Evolutionary conservation across 2,888 invertebrate species (phyloP).

Genomic region (Pyrochroa serraticornis): DNA sequence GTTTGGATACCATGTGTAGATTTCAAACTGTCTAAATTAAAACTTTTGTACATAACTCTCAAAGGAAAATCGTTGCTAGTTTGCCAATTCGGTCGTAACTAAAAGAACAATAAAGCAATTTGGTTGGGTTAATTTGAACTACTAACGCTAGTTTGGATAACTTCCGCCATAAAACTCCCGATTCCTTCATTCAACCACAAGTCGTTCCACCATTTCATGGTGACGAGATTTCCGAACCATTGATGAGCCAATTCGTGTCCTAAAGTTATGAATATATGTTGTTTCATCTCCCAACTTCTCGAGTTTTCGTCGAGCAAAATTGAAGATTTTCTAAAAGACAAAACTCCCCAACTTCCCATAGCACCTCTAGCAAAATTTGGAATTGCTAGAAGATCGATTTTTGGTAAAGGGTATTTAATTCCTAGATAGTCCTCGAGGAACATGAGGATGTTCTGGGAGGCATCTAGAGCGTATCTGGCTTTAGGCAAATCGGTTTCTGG

Average conservation of each 20-base stretch:
- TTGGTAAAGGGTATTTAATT: conserved; percentile 61
- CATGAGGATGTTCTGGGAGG: conserved; percentile 60
- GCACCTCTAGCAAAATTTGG: conserved; percentile 64
- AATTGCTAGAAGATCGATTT: conserved; percentile 65
- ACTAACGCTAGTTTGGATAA: conserved; percentile 62
- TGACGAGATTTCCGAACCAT: conserved; percentile 77
- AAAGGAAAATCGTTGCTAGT: conserved; percentile 62
- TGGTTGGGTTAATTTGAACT: not conserved
- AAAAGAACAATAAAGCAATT: conserved; percentile 25
- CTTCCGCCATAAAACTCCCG: conserved; percentile 67
- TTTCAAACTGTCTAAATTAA: conserved; percentile 62
- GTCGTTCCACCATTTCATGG: conserved; percentile 74
- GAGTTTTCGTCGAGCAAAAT: conserved; percentile 63
- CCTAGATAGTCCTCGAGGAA: conserved; percentile 62
- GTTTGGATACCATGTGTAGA: conserved; percentile 64
- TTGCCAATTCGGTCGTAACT: conserved; percentile 66
- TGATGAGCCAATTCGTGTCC: conserved; percentile 77
- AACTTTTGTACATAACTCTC: conserved; percentile 62
- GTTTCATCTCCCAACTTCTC: conserved; percentile 54
- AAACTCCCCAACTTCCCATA: conserved; percentile 66
- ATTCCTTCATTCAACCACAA: conserved; percentile 79
- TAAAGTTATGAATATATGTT: conserved; percentile 59
- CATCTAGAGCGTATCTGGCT: conserved; percentile 60
- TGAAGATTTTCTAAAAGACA: conserved; percentile 68
- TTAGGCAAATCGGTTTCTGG: conserved; percentile 48